Evolutionary conservation across 2,113 vertebrate genomes (phyloP).

Genomic region (Seriola aureovittata): DNA sequence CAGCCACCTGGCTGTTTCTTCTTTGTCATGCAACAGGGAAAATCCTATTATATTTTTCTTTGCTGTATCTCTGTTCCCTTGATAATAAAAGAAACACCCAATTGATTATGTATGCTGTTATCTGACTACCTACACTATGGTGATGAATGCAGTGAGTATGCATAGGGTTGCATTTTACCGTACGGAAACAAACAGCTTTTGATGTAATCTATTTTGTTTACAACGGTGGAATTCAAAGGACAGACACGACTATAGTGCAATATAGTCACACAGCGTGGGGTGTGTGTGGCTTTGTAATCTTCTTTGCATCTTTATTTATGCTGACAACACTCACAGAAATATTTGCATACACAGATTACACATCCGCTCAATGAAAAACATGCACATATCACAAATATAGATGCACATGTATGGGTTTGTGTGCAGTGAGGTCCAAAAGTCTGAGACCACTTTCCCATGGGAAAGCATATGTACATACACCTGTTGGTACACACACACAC

Average conservation of each 20-base stretch:
- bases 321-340: background rate
- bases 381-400: background rate
- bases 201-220: conserved; percentile 40
- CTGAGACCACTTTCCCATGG: too few relatives aligned
- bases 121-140: background rate
- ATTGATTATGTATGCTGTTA: conserved; percentile 40
- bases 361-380: background rate
- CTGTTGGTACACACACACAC: background rate
- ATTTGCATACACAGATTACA: background rate
- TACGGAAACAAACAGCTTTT: conserved; percentile 28
- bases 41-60: conserved; percentile 16
- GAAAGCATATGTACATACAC: background rate
- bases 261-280: background rate
- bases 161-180: conserved; percentile 1
- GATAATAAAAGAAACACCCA: conserved; percentile 24
- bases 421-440: too few relatives aligned
- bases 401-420: background rate
- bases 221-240: conserved; percentile 8
- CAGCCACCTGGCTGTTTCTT: background rate
- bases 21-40: background rate
- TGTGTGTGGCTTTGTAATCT: conserved; percentile 12
- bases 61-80: conserved; percentile 11
- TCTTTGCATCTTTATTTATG: conserved; percentile 8
- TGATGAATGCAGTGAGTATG: conserved; percentile 10
- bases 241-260: background rate